Base-by-base conservation (phyloP, 2,113 vertebrate species). In the Strix uralensis region DNA sequence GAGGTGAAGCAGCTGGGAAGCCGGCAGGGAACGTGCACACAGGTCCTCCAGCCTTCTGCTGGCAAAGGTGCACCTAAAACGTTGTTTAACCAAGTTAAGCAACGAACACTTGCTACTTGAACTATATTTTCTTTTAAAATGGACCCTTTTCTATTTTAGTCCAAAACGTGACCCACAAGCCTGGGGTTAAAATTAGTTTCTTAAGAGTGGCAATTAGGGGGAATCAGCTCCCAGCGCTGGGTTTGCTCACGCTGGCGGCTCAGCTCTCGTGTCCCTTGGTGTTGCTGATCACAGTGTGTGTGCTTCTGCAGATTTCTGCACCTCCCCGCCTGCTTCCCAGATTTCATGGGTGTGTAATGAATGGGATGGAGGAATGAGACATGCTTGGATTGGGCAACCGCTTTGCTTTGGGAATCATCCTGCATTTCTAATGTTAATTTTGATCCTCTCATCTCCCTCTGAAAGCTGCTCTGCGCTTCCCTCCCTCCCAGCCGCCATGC, bases 21-120 rank as follows among this genome's bases (percentile, higher is more conserved):
- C 34, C 2, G 0, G 8, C 18, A 20, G 42, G 38, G 51, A 88
- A 16, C 1, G 0, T 2, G 7, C 81, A 36, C 26, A 54, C 23
- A 2, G 10, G 1, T 32, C 51, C 25, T 58, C 25, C 57, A 66
- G 49, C 49, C 54, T 59, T 34, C 57, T 72, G 66, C 70, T 54
- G 29, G 21, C 25, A 17, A 71, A 74, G 29, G 22, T 42, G 54
- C 3, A 5, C 65, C 13, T 32, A 19, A 54, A 57, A 11, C 2
- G 0, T 13, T 36, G n/a, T 34, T 63, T n/a, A 69, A 69, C 36
- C 47, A 17, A 30, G 36, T 21, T 17, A 54, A 30, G 25, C 40
- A 38, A 34, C 2, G 8, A 57, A 34, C 22, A 22, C 17, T 36
- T 81, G 27, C 10, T 19, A 7, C 29, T 19, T 57, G 12, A 86